Percentiles rank a stretch among this genome's conserved stretches.
Conservation (phyloP, 2,797 vertebrate species). For the Mormyrops boulengeri region DNA sequence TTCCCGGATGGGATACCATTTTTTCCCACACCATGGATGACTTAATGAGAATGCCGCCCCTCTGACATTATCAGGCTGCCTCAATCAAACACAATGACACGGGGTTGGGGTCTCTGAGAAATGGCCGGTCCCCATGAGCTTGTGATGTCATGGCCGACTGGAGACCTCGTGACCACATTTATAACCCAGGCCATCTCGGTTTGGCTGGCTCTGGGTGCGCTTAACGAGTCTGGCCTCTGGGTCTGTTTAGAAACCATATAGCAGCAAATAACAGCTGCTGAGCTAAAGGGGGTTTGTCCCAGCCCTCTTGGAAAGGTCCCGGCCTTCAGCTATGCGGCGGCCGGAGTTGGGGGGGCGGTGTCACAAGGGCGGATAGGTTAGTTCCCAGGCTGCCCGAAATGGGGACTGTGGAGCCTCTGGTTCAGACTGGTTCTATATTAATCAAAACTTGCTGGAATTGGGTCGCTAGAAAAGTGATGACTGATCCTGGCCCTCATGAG, state of each 20-base stretch:
- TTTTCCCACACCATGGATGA: neutral
- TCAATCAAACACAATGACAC: neutral
- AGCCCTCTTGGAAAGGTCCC: neutral
- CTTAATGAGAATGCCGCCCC: neutral
- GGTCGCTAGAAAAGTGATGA: neutral
- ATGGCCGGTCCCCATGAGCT: neutral
- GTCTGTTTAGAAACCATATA: conserved; percentile 1
- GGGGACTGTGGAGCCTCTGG: conserved; percentile 39
- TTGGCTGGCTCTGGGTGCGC: neutral
- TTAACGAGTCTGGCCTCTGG: neutral
- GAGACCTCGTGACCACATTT: conserved; percentile 11
- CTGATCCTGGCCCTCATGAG: neutral
- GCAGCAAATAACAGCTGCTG: neutral
- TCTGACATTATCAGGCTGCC: neutral
- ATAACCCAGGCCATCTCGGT: neutral
- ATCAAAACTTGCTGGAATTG: neutral
- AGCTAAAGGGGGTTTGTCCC: neutral
- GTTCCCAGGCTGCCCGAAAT: conserved; percentile 40
- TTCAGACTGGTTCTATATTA: conserved; percentile 28
- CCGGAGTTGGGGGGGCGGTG: neutral
- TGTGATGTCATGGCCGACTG: conserved; percentile 8
- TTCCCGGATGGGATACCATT: neutral
- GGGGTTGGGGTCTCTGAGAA: neutral
- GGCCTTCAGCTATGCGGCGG: neutral
- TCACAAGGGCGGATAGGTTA: neutral